Evolutionary conservation across 2,113 vertebrate genomes (phyloP), one percentile per base, ranked within the genome.

Genomic region (Odocoileus hemionus): DNA sequence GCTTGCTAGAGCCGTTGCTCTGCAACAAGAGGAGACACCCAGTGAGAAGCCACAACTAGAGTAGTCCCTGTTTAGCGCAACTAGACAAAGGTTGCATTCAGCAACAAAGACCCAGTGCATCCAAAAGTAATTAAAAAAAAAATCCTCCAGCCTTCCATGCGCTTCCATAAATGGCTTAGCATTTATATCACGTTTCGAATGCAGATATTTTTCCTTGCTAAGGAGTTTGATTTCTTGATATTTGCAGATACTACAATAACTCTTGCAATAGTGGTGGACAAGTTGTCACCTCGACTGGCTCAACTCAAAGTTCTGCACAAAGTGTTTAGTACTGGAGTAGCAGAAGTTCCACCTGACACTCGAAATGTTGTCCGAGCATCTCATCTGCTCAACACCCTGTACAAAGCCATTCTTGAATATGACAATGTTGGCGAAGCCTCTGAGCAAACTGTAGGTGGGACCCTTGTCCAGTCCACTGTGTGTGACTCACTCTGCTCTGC

Each of bases 351-450:
- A 0, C 99, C 99, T 3, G 99, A 99, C 89, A 99, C 99, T 5
- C 99, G 99, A 17, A 99, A 99, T 50, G 99, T 99, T 7, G 99
- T 99, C 61, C 98, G 99, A 96, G 99, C 99, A 0, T 99, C 99
- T 45, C 99, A 99, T 97, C 98, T 99, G 82, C 99, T 99, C 94
- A 99, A 99, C 98, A 99, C 99, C 0, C 98, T 99, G 78, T 99
- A 99, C 99, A 99, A 99, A 98, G 99, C 99, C 61, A 99, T 99
- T 97, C 99, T 99, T 0, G 99, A 99, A 83, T 99, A 99, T 30
- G 99, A 99, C 99, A 99, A 99, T 1, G 99, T 99, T 21, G 99
- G 99, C 76, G 99, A 99, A 98, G 99, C 99, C 0, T 99, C 99
- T 3, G 99, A 99, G 93, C 99, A 99, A 97, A 99, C 99, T 1